These are phyloP conservation scores for Puffinus mauretanicus DNA, from an alignment of 2,113 vertebrate genomes.

Conservation along the genomic window DNA sequence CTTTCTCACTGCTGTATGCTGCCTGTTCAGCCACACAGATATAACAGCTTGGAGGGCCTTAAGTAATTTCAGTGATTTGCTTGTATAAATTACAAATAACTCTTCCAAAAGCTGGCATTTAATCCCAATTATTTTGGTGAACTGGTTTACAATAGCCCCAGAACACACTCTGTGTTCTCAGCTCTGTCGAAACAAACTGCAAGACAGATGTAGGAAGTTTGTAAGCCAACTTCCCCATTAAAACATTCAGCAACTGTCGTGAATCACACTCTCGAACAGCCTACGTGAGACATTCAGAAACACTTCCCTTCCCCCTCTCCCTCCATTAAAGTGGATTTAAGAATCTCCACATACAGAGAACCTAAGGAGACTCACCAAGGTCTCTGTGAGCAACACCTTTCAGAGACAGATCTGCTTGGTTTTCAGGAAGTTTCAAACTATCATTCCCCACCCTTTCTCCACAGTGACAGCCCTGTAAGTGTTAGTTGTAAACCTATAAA, in stretches of 20 bases:
- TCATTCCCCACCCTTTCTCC: background rate
- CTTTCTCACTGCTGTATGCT: background rate
- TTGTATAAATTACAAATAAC: background rate
- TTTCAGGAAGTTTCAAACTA: background rate
- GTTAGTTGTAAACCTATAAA: background rate
- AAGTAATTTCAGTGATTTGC: background rate
- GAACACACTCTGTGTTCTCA: background rate
- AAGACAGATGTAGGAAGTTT: background rate
- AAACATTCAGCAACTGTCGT: background rate
- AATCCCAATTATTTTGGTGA: background rate
- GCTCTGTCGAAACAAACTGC: background rate
- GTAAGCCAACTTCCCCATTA: background rate
- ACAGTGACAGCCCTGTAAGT: background rate
- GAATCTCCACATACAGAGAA: background rate
- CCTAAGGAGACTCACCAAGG: fast-evolving
- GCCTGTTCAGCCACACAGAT: background rate
- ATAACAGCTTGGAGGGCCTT: background rate
- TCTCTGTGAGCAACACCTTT: background rate
- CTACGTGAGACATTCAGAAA: fast-evolving
- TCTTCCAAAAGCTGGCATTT: background rate
- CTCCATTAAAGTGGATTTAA: background rate
- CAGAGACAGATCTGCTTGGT: background rate
- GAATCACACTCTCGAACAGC: background rate
- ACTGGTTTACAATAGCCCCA: background rate
- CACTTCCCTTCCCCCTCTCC: too few species aligned